These are phyloP conservation scores for Lycophotia porphyrea DNA, from an alignment of 2,888 invertebrate species.

Conservation along the genomic window DNA sequence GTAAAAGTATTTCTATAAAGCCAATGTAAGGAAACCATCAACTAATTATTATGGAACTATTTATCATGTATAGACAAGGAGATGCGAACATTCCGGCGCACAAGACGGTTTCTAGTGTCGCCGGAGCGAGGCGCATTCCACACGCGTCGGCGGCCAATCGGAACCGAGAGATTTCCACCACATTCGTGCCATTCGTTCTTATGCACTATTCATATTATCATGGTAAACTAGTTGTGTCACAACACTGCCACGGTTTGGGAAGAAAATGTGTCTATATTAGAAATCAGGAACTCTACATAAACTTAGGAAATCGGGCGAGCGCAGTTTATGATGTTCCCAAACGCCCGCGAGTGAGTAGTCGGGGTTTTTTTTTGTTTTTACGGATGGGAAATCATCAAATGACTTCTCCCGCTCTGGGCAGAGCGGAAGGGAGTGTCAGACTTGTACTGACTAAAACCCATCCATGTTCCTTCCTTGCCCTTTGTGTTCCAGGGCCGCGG, in stretches of 20 bases:
- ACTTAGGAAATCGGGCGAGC: not conserved
- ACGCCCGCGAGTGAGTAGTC: not conserved
- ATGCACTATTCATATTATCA: conserved; percentile 67
- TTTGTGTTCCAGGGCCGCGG: too few relatives aligned
- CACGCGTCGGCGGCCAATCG: conserved; percentile 86
- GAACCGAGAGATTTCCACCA: conserved; percentile 84
- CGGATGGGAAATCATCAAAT: too few relatives aligned
- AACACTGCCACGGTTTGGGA: conserved; percentile 35
- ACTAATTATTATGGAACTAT: conserved; percentile 47
- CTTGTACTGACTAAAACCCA: too few relatives aligned
- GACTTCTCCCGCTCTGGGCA: too few relatives aligned
- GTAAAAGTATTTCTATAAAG: not conserved
- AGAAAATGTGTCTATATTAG: conserved; percentile 33
- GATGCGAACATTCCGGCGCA: conserved; percentile 76
- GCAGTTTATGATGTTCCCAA: conserved; percentile 3
- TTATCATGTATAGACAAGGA: conserved; percentile 66
- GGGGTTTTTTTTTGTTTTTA: too few relatives aligned
- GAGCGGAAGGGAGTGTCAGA: too few relatives aligned
- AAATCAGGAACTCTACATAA: not conserved
- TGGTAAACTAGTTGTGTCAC: conserved; percentile 60
- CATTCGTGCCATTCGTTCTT: conserved; percentile 63
- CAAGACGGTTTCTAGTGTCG: conserved; percentile 83
- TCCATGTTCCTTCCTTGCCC: too few relatives aligned
- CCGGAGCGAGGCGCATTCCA: conserved; percentile 84
- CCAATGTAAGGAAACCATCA: conserved; percentile 9